A percentile compares a stretch with the other conserved stretches of the same genome.
phyloP scores from a whole-genome alignment of 2,797 vertebrate species.

The Scarus forsteni region DNA sequence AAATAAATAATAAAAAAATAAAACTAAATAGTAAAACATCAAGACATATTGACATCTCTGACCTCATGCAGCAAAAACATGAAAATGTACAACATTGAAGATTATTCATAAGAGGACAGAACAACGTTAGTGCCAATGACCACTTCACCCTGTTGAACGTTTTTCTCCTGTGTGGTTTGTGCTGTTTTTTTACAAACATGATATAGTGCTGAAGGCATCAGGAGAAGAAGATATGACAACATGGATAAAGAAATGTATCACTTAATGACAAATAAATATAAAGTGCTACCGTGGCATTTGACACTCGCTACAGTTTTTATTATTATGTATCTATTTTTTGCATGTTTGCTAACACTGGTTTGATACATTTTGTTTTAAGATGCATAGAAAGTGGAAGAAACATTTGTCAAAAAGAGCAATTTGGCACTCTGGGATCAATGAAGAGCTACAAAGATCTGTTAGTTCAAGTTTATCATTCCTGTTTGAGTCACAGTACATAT shows the following conservation, averaged over 20 bases:
- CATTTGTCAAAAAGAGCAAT: conserved; percentile 42
- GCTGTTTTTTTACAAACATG: conserved; percentile 43
- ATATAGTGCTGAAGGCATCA: conserved; percentile 24
- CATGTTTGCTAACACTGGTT: conserved; percentile 31
- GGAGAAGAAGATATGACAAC: neutral
- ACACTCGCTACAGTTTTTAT: conserved; percentile 30
- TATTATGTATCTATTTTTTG: conserved; percentile 20
- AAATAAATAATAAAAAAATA: neutral
- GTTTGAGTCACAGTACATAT: conserved; percentile 21
- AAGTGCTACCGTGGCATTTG: conserved; percentile 11
- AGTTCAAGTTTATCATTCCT: conserved; percentile 29
- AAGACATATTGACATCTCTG: neutral
- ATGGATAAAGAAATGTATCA: neutral
- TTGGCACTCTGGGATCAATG: conserved; percentile 47
- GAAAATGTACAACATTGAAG: neutral
- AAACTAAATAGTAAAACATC: too few relatives aligned
- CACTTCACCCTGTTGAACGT: neutral
- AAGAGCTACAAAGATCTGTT: conserved; percentile 34
- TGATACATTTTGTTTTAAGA: conserved; percentile 5
- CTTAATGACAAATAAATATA: neutral
- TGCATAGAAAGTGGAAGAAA: conserved; percentile 38
- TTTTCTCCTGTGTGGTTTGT: conserved; percentile 31
- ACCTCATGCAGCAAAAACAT: neutral
- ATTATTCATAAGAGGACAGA: neutral
- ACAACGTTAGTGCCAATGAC: neutral